Evolutionary conservation across 64 coral and sea anemone species (phyloP).

Genomic region (Montipora capricornis): DNA sequence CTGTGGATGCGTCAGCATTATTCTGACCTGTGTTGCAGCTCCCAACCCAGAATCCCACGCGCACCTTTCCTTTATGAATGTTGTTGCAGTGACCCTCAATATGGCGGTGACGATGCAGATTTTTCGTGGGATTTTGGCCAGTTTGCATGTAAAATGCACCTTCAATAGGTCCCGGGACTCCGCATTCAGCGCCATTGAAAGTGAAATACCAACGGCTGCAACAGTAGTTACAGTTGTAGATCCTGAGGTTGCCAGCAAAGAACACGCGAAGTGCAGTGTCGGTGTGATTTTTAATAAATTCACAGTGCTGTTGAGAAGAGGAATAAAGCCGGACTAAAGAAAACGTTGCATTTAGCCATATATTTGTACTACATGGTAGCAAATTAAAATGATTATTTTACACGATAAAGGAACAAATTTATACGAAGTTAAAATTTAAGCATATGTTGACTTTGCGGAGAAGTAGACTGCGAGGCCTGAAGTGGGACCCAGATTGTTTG

Average conservation of each 20-base stretch:
- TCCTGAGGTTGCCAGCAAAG: slow-evolving; percentile 29
- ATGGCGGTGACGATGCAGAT: slow-evolving; percentile 32
- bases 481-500: too few relatives aligned
- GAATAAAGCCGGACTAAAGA: not conserved
- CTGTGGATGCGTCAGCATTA: not conserved
- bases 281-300: slow-evolving; percentile 25
- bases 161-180: not conserved
- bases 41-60: not conserved
- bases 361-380: too few relatives aligned
- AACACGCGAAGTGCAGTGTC: slow-evolving; percentile 46
- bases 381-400: too few relatives aligned
- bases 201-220: slow-evolving; percentile 60
- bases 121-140: not conserved
- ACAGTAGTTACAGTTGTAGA: not conserved
- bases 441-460: too few relatives aligned
- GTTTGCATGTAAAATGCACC: not conserved
- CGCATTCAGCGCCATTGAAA: slow-evolving; percentile 12
- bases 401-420: too few relatives aligned
- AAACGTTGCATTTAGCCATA: not conserved
- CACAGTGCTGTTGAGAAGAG: not conserved
- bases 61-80: too few relatives aligned
- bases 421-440: too few relatives aligned
- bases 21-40: not conserved
- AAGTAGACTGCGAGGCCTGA: too few relatives aligned
- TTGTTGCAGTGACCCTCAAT: slow-evolving; percentile 54